Percentiles rank a stretch among this genome's conserved stretches.
Evolutionary conservation across 2,888 invertebrate species (phyloP).

Genomic region (Ophioninae sp.): DNA sequence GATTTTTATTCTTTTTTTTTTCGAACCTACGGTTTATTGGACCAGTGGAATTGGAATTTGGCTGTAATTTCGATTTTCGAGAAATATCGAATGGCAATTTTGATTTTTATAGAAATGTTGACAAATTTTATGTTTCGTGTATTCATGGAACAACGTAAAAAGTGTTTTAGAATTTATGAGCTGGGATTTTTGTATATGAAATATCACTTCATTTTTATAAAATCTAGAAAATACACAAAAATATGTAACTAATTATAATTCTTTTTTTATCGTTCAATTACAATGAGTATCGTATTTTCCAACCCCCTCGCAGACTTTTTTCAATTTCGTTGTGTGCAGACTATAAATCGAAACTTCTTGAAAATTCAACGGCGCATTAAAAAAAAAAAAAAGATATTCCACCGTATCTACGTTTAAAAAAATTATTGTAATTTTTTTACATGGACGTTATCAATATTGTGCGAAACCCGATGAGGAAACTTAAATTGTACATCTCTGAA

Average conservation of each 20-base stretch:
- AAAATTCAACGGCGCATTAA: background rate
- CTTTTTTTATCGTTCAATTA: background rate
- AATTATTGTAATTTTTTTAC: no score
- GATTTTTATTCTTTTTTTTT: no score
- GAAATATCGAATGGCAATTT: background rate
- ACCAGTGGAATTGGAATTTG: background rate
- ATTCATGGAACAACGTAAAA: background rate
- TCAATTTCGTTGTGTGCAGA: background rate
- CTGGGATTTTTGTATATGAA: background rate
- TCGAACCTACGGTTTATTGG: background rate
- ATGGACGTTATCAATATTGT: background rate
- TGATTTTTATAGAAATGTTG: background rate
- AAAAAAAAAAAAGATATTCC: background rate
- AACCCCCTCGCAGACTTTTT: background rate
- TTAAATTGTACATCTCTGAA: no score
- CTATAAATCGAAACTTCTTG: background rate
- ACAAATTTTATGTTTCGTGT: background rate
- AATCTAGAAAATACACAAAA: background rate
- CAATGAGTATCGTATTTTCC: background rate
- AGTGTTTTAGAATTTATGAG: background rate
- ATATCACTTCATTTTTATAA: background rate
- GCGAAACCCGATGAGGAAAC: no score
- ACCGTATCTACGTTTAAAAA: no score
- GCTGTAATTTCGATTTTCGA: background rate
- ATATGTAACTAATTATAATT: background rate